phyloP scores from a whole-genome alignment of 2,888 invertebrate species.

The Nycteola revayana region DNA sequence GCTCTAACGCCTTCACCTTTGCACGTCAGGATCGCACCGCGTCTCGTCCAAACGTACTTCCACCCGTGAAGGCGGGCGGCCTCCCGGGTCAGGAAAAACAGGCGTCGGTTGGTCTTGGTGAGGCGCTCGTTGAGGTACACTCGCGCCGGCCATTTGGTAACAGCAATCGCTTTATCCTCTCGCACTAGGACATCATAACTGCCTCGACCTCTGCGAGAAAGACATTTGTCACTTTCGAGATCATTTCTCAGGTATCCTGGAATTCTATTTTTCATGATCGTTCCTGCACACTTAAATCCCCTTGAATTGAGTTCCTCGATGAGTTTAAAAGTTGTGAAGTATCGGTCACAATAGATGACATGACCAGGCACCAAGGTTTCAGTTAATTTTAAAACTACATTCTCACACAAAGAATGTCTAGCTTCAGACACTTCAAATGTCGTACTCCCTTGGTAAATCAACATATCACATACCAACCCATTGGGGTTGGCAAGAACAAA shows the following conservation, averaged over 20 bases:
- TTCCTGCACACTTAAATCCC: constrained; percentile 4
- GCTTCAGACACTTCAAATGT: not conserved
- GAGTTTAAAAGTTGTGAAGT: constrained; percentile 5
- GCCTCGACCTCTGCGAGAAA: constrained; percentile 2
- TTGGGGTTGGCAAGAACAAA: constrained; percentile 9
- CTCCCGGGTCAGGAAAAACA: too few species aligned
- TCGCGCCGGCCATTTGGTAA: too few species aligned
- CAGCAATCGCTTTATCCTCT: constrained; percentile 1
- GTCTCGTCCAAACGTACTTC: too few species aligned
- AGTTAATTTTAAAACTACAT: not conserved
- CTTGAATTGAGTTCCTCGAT: not conserved
- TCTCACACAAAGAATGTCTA: not conserved
- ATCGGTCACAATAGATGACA: constrained; percentile 5
- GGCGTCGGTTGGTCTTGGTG: too few species aligned
- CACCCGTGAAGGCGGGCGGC: too few species aligned
- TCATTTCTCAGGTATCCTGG: constrained; percentile 2
- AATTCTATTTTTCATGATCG: constrained; percentile 7
- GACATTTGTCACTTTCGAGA: constrained; percentile 5
- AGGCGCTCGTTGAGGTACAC: too few species aligned
- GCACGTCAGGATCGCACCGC: too few species aligned
- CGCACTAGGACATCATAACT: constrained; percentile 2
- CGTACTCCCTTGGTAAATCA: constrained; percentile 6
- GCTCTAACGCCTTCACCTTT: too few species aligned
- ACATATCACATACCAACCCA: constrained; percentile 3
- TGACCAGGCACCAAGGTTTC: constrained; percentile 3